These are phyloP conservation scores for Pseudomugil gertrudae DNA, from an alignment of 2,797 vertebrate species.

Conservation along the genomic window DNA sequence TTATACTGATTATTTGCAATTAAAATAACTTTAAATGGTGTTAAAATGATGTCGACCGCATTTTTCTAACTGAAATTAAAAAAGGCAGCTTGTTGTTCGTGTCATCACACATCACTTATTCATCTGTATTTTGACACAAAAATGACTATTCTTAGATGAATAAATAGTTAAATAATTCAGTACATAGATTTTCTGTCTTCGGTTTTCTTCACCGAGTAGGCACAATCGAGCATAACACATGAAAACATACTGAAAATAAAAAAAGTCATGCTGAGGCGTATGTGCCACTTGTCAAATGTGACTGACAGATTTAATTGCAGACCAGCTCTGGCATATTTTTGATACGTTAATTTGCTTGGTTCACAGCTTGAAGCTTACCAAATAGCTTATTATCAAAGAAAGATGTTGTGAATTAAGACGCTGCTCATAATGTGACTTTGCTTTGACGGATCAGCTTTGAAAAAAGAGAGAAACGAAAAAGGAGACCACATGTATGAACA, in stretches of 20 bases:
- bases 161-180: background rate
- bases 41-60: background rate
- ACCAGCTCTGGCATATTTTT: background rate
- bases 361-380: slow-evolving; percentile 7
- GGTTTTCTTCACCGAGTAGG: background rate
- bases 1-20: no score
- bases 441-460: background rate
- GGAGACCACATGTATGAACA: background rate
- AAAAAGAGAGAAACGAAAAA: background rate
- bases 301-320: background rate
- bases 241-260: background rate
- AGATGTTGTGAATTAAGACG: slow-evolving; percentile 5
- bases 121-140: background rate
- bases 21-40: no score
- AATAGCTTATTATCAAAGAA: slow-evolving; percentile 11
- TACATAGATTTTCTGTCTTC: background rate
- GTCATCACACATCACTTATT: background rate
- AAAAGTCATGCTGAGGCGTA: background rate
- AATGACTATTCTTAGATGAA: background rate
- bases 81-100: background rate
- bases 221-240: no score
- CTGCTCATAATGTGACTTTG: background rate
- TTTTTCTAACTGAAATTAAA: background rate
- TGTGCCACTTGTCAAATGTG: background rate
- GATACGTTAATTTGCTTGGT: slow-evolving; percentile 2